phyloP scores from a whole-genome alignment of 53 echinoderm and acorn worm species.

The Henricia sp. region DNA sequence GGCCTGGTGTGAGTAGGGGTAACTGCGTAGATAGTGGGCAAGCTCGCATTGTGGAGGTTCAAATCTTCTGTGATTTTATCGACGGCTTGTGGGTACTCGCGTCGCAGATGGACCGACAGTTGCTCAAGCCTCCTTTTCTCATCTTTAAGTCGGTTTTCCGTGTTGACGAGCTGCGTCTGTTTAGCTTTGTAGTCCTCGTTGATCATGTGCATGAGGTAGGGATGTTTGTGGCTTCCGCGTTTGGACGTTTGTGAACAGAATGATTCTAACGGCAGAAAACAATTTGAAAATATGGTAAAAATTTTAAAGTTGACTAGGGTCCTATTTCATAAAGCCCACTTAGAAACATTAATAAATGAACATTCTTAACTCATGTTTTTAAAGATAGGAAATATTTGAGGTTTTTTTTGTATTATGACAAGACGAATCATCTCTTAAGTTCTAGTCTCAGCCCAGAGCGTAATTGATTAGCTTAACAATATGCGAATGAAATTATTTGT shows the following conservation, averaged over 20 bases:
- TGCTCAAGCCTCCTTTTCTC: constrained; percentile 50
- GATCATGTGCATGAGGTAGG: constrained; percentile 59
- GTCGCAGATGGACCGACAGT: constrained; percentile 54
- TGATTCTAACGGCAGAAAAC: constrained; percentile 26
- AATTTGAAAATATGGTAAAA: neutral
- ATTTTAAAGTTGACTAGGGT: too few species aligned
- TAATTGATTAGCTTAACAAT: too few species aligned
- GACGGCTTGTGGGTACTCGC: constrained; percentile 66
- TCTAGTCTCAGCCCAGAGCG: too few species aligned
- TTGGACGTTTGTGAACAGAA: neutral
- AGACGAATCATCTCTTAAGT: too few species aligned
- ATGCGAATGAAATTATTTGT: too few species aligned
- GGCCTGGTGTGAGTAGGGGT: constrained; percentile 94
- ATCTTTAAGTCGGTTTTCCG: constrained; percentile 41
- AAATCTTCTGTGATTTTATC: constrained; percentile 46
- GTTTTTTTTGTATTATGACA: too few species aligned
- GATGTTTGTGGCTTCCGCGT: constrained; percentile 61
- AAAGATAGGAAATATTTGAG: too few species aligned
- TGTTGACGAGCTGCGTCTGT: constrained; percentile 45
- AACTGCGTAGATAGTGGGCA: constrained; percentile 87
- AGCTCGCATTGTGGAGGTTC: neutral
- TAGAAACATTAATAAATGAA: too few species aligned
- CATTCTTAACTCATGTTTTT: too few species aligned
- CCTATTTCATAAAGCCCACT: too few species aligned
- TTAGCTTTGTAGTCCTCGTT: constrained; percentile 56